Evolutionary conservation across 2,113 vertebrate species (phyloP).

Genomic region (Nothocercus nigrocapillus): DNA sequence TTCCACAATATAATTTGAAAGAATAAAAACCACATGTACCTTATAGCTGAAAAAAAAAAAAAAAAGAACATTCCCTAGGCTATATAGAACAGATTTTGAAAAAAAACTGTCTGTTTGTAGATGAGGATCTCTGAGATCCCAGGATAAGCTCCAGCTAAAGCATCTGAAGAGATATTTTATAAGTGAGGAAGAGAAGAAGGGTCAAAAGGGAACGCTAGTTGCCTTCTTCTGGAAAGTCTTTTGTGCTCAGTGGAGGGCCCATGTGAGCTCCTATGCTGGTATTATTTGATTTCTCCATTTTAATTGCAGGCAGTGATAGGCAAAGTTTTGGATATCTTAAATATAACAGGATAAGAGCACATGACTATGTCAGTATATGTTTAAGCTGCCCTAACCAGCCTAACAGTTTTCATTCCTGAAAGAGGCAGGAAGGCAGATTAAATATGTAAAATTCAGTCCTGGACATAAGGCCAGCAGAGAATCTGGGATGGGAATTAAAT

Average conservation of each 20-base stretch:
- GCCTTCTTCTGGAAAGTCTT: not conserved
- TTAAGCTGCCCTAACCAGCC: not conserved
- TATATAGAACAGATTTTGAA: not conserved
- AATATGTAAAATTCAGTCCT: not conserved
- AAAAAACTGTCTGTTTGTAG: not conserved
- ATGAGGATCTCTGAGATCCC: not conserved
- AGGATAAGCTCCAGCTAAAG: not conserved
- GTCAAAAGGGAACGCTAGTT: not conserved
- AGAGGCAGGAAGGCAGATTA: not conserved
- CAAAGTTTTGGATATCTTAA: not conserved
- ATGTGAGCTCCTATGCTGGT: not conserved
- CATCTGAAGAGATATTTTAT: not conserved
- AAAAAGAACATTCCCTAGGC: not conserved
- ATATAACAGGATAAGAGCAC: not conserved
- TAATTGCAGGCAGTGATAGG: not conserved
- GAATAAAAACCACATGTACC: not conserved
- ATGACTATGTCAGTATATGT: not conserved
- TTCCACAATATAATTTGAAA: not conserved
- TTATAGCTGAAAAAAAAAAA: not conserved
- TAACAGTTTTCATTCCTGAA: not conserved
- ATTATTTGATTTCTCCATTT: not conserved
- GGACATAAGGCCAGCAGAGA: not conserved
- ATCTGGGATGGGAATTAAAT: not conserved
- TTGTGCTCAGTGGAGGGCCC: not conserved
- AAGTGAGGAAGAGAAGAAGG: not conserved